These are phyloP conservation scores for Myotis brandtii DNA, from an alignment of 2,113 vertebrate species.

Conservation along the genomic window DNA sequence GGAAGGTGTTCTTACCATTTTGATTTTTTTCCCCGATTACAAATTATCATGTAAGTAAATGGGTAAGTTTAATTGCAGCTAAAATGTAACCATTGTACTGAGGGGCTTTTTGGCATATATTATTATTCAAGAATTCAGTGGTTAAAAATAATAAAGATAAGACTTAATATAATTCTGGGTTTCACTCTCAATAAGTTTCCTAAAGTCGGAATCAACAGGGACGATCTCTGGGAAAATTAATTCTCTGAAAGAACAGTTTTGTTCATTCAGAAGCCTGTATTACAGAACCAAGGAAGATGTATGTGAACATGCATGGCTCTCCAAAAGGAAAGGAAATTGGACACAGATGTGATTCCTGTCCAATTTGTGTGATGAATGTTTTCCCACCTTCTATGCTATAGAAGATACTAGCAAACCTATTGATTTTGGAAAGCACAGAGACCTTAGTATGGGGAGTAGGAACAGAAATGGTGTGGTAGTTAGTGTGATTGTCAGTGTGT, in stretches of 20 bases:
- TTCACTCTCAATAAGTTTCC: slow-evolving; percentile 70
- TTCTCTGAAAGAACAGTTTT: slow-evolving; percentile 65
- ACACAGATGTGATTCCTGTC: not conserved
- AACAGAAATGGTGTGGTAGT: not conserved
- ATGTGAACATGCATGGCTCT: not conserved
- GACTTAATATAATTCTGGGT: slow-evolving; percentile 56
- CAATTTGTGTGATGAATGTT: not conserved
- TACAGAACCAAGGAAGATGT: slow-evolving; percentile 52
- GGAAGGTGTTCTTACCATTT: not conserved
- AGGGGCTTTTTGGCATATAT: not conserved
- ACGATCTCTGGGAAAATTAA: slow-evolving; percentile 45
- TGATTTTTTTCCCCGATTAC: not conserved
- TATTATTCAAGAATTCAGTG: slow-evolving; percentile 33
- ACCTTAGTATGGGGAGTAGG: not conserved
- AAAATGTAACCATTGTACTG: not conserved
- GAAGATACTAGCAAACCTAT: not conserved
- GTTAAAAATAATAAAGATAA: slow-evolving; percentile 63
- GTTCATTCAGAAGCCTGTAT: slow-evolving; percentile 46
- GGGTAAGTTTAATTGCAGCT: not conserved
- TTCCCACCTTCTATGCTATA: not conserved
- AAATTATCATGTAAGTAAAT: slow-evolving; percentile 32
- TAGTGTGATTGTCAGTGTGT: not conserved
- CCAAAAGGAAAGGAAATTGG: slow-evolving; percentile 62
- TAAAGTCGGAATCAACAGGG: slow-evolving; percentile 44
- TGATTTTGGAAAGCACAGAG: slow-evolving; percentile 15